Evolutionary conservation across 1,140 invertebrate genomes (phyloP), one percentile per base, ranked within the genome.

Genomic region (Myzus persicae): DNA sequence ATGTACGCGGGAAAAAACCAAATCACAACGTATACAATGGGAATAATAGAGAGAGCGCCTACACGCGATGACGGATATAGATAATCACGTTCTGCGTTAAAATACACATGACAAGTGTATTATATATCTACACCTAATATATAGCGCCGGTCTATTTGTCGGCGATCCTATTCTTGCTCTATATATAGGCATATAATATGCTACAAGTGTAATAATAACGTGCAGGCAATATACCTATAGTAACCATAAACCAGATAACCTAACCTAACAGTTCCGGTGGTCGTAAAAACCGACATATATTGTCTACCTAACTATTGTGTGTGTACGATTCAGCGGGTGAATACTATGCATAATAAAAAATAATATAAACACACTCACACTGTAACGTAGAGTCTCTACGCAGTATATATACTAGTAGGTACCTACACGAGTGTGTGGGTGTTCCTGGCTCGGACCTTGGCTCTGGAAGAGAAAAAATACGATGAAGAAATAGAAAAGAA

Each of bases 401-500:
- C 31, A 31, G 26, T 59, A 59, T n/a, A 31, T 31, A 51, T 2
- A 48, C 14, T 48, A 48, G 46, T 18, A 18, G 8, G 24, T 26
- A 67, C 31, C 31, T 18, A 67, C 14, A 18, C 59, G 59, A 31
- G 31, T 18, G 31, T 14, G 31, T 76, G 59, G 59, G 59, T 76
- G 59, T 76, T 76, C 31, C 11, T 76, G 59, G 14, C n/a, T 31
- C 11, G 14, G 59, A n/a, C 31, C 59, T 76, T 18, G 59, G 14
- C 59, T n/a, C 59, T 76, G n/a, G 59, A 76, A 76, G n/a, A 76
- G n/a, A 76, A 76, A 76, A n/a, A n/a, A n/a, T n/a, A n/a, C n/a
- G n/a, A n/a, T n/a, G n/a, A n/a, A n/a, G n/a, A n/a, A n/a, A n/a
- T n/a, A n/a, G n/a, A n/a, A n/a, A n/a, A n/a, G 48, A 51, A 22